Evolutionary conservation across 2,797 vertebrate genomes (phyloP).

Genomic region (Mormyrus proboscirostris): DNA sequence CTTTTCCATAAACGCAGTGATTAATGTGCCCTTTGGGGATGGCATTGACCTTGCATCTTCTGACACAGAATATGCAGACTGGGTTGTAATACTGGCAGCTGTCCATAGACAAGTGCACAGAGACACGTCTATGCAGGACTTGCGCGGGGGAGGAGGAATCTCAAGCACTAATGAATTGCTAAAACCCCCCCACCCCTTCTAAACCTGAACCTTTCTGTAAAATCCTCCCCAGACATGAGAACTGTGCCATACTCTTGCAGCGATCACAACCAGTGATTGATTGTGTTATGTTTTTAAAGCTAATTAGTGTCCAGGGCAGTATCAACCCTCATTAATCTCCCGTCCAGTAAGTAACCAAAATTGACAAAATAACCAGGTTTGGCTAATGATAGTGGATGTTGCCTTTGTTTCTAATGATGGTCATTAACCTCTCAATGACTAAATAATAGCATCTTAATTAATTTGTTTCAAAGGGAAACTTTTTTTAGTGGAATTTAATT

Average conservation of each 20-base stretch:
- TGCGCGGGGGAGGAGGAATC: neutral
- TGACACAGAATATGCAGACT: neutral
- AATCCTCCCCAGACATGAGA: conserved; percentile 38
- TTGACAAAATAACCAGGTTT: conserved; percentile 98
- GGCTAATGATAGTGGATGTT: conserved; percentile 88
- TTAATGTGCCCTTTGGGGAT: neutral
- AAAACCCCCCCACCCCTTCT: neutral
- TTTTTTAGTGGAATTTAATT: conserved; percentile 69
- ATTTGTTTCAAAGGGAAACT: conserved; percentile 70
- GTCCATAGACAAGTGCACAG: conserved; percentile 19
- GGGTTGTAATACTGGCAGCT: neutral
- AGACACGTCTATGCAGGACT: neutral
- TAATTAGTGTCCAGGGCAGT: conserved; percentile 87
- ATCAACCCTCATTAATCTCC: conserved; percentile 90
- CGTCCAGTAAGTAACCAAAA: conserved; percentile 93
- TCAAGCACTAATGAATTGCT: neutral
- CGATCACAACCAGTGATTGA: conserved; percentile 84
- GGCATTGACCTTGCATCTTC: neutral
- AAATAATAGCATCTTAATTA: conserved; percentile 78
- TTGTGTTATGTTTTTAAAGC: conserved; percentile 97
- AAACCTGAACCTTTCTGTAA: conserved; percentile 8
- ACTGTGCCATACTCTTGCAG: conserved; percentile 71
- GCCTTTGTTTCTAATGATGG: conserved; percentile 81
- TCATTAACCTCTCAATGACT: conserved; percentile 82
- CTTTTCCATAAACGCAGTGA: neutral